Conservation (phyloP, 2,888 invertebrate genomes). For the Elmis aenea region DNA sequence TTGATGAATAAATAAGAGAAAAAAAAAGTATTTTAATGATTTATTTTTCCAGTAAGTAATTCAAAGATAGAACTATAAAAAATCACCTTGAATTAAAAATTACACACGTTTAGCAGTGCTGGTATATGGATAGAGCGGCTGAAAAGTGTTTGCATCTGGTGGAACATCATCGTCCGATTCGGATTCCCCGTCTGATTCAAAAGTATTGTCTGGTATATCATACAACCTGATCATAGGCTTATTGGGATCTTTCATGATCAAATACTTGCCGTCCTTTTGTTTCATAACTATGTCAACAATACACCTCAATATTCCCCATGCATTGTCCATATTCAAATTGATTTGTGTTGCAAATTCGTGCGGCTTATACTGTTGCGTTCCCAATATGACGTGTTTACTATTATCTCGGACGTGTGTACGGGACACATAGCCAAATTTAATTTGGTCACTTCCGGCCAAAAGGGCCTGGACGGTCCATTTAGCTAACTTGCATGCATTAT, state of each 20-base stretch:
- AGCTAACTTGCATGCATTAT: conserved; percentile 99
- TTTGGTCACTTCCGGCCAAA: conserved; percentile 92
- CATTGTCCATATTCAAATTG: conserved; percentile 98
- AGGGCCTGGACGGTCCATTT: conserved; percentile 98
- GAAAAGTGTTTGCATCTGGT: conserved; percentile 42
- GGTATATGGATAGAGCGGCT: conserved; percentile 43
- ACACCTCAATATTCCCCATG: conserved; percentile 96
- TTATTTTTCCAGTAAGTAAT: too few relatives aligned
- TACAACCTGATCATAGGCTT: conserved; percentile 97
- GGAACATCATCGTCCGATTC: conserved; percentile 70
- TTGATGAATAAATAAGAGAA: too few relatives aligned
- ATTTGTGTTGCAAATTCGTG: conserved; percentile 98
- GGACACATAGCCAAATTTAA: conserved; percentile 99
- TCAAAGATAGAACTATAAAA: too few relatives aligned
- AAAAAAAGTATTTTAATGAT: too few relatives aligned
- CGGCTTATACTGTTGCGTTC: conserved; percentile 97
- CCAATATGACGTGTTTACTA: conserved; percentile 92
- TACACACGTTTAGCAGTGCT: conserved; percentile 28
- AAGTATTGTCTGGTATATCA: conserved; percentile 97
- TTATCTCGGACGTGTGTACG: conserved; percentile 90
- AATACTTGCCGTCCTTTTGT: conserved; percentile 92
- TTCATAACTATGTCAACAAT: conserved; percentile 97
- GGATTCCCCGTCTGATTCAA: conserved; percentile 95
- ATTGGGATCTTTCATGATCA: conserved; percentile 99
- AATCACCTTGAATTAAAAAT: too few relatives aligned